These are phyloP conservation scores for Polydrusus pterygomalis DNA, from an alignment of 2,888 invertebrate species.

Conservation along the genomic window DNA sequence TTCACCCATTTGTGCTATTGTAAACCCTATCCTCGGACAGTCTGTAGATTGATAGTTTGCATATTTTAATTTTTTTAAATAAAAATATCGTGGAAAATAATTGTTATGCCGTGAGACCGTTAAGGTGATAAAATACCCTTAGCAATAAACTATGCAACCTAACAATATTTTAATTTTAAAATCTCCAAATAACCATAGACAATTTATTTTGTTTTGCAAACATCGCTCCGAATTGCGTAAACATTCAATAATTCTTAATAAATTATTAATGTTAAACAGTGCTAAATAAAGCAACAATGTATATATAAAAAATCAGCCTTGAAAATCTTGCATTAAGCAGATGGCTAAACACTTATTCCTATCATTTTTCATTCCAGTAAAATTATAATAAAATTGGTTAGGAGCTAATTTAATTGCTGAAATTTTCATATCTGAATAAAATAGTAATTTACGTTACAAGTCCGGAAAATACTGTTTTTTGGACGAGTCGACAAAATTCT, in stretches of 20 bases:
- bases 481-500: too few species aligned
- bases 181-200: not conserved
- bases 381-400: conserved; percentile 13
- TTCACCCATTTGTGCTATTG: too few species aligned
- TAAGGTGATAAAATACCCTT: too few species aligned
- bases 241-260: conserved; percentile 39
- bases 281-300: conserved; percentile 32
- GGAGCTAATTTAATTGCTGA: conserved; percentile 3
- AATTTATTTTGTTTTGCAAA: conserved; percentile 36
- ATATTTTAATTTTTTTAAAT: too few species aligned
- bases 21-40: too few species aligned
- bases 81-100: too few species aligned
- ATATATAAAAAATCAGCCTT: conserved; percentile 43
- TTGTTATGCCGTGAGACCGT: too few species aligned
- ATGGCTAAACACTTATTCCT: conserved; percentile 30
- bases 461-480: too few species aligned
- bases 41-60: too few species aligned
- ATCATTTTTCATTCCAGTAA: conserved; percentile 32
- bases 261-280: conserved; percentile 42
- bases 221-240: conserved; percentile 19
- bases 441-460: too few species aligned
- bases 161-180: not conserved
- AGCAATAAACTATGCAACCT: too few species aligned
- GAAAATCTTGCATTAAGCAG: conserved; percentile 41
- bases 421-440: not conserved